Percentiles rank a stretch among this genome's conserved stretches.
phyloP scores from a whole-genome alignment of 2,113 vertebrate genomes.

The Hyperopisus bebe region DNA sequence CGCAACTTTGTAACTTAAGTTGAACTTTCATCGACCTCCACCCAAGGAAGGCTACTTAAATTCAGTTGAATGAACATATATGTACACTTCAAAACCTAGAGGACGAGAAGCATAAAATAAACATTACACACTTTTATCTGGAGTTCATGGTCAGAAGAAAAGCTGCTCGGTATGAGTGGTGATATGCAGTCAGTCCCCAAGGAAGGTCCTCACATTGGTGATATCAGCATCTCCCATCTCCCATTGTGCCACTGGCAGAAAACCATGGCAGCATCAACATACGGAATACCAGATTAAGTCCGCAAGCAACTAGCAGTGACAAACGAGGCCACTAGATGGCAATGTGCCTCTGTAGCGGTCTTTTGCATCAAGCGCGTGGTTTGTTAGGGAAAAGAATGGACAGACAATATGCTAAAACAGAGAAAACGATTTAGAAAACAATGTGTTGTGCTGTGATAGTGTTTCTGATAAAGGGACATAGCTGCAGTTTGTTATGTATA shows the following conservation, averaged over 20 bases:
- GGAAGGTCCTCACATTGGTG: constrained; percentile 56
- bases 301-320: constrained; percentile 13
- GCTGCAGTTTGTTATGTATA: not conserved
- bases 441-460: not conserved
- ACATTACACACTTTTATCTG: constrained; percentile 54
- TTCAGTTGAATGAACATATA: not conserved
- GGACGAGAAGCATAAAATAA: constrained; percentile 48
- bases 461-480: not conserved
- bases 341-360: not conserved
- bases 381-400: not conserved
- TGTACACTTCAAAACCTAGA: constrained; percentile 21
- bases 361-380: not conserved
- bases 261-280: constrained; percentile 52
- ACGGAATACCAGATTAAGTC: constrained; percentile 45
- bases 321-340: not conserved
- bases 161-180: constrained; percentile 44
- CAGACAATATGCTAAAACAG: not conserved
- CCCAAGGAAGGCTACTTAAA: not conserved
- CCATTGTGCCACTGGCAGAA: constrained; percentile 58
- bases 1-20: not conserved
- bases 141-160: constrained; percentile 45
- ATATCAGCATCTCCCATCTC: constrained; percentile 51
- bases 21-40: not conserved
- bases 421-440: not conserved
- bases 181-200: constrained; percentile 45